Conservation (phyloP, 2,888 invertebrate genomes). For the Hyppa rectilinea region DNA sequence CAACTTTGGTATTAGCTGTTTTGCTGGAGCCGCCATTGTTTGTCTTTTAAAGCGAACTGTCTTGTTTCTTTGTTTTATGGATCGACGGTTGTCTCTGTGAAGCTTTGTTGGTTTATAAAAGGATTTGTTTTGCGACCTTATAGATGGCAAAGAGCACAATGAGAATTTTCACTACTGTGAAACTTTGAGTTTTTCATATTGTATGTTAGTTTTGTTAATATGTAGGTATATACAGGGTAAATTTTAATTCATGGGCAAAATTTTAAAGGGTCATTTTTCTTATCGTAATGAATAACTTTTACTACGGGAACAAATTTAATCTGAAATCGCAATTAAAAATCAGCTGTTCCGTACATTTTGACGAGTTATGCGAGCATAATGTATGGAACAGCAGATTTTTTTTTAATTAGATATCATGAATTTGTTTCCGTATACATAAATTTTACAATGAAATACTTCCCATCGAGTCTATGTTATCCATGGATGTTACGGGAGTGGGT, state of each 20-base stretch:
- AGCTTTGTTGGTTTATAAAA: constrained; percentile 50
- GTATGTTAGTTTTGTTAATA: not conserved
- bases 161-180: constrained; percentile 23
- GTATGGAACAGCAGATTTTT: no score
- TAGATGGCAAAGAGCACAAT: constrained; percentile 11
- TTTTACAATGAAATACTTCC: not conserved
- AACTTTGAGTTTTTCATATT: constrained; percentile 23
- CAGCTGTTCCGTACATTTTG: no score
- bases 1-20: constrained; percentile 58
- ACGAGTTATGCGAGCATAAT: no score
- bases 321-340: no score
- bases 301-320: no score
- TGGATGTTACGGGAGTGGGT: not conserved
- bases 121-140: constrained; percentile 41
- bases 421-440: not conserved
- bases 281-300: no score
- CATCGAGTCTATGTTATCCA: not conserved
- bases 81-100: constrained; percentile 31
- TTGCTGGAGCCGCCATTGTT: constrained; percentile 47
- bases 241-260: no score
- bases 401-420: no score
- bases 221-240: no score
- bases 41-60: constrained; percentile 53
- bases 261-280: no score
- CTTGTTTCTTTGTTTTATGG: constrained; percentile 54